These are phyloP conservation scores for Odontamblyopus rebecca DNA, from an alignment of 2,797 vertebrate genomes.

Conservation along the genomic window DNA sequence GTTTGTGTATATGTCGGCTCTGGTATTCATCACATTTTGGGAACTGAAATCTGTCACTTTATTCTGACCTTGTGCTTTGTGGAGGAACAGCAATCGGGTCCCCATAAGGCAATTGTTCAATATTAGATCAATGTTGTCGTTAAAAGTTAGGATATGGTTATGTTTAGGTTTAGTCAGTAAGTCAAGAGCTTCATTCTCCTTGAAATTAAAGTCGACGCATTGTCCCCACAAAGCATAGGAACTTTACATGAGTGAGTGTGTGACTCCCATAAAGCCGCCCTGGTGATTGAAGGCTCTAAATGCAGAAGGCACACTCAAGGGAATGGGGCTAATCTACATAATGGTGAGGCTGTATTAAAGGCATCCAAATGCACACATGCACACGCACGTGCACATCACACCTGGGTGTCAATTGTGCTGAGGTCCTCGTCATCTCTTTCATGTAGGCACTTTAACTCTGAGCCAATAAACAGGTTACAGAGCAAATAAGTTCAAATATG, in stretches of 20 bases:
- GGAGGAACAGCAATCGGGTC: background rate
- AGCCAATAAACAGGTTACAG: conserved; percentile 4
- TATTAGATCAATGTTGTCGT: background rate
- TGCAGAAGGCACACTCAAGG: conserved; percentile 65
- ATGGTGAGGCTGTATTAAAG: conserved; percentile 63
- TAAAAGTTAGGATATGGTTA: background rate
- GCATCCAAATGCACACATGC: conserved; percentile 23
- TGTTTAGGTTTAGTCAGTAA: background rate
- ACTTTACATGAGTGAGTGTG: conserved; percentile 26
- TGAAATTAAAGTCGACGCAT: background rate
- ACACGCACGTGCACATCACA: conserved; percentile 14
- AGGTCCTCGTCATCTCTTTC: conserved; percentile 18
- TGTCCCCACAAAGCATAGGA: background rate
- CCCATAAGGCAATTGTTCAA: background rate
- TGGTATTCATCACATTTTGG: background rate
- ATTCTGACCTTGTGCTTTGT: background rate
- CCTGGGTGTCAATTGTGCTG: conserved; percentile 24
- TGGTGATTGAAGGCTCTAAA: conserved; percentile 60
- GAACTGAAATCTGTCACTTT: background rate
- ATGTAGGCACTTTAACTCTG: conserved; percentile 21
- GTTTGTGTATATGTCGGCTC: conserved; percentile 6
- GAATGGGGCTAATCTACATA: conserved; percentile 74
- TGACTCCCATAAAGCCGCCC: conserved; percentile 54
- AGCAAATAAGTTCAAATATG: conserved; percentile 4
- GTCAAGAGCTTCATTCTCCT: background rate